These are phyloP conservation scores for Lithophane ornitopus DNA, from an alignment of 2,888 invertebrate species.

Conservation along the genomic window DNA sequence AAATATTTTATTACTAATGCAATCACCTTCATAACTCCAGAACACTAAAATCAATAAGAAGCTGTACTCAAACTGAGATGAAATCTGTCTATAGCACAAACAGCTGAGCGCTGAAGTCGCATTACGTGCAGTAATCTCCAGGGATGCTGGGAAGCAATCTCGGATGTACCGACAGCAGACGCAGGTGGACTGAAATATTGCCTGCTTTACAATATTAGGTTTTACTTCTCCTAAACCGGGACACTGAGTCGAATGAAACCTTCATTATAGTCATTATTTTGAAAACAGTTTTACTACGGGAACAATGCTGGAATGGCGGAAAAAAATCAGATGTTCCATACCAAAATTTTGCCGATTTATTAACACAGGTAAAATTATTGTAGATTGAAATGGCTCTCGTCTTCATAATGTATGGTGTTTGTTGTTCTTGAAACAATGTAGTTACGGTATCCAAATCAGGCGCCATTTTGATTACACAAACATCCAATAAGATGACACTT, in stretches of 20 bases:
- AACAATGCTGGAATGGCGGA: neutral
- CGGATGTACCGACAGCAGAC: slow-evolving; percentile 50
- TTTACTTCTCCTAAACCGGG: neutral
- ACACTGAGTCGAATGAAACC: neutral
- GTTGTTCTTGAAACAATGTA: neutral
- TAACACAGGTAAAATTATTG: neutral
- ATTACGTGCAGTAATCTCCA: slow-evolving; percentile 55
- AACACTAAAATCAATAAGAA: slow-evolving; percentile 22
- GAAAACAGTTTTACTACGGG: neutral
- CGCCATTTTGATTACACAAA: slow-evolving; percentile 12
- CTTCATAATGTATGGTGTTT: too few relatives aligned
- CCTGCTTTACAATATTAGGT: neutral
- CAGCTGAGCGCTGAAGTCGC: slow-evolving; percentile 27
- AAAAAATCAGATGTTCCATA: neutral
- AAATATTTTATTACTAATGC: neutral
- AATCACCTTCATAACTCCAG: neutral
- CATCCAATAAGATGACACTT: slow-evolving; percentile 15
- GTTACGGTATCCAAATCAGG: neutral
- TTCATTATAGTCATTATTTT: neutral
- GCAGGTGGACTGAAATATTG: neutral
- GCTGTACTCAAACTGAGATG: slow-evolving; percentile 6
- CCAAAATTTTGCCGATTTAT: neutral
- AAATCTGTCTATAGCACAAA: slow-evolving; percentile 42
- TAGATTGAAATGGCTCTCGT: too few relatives aligned
- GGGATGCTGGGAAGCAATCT: slow-evolving; percentile 40